Conservation (phyloP, 2,113 vertebrate species). For the Equus quagga region DNA sequence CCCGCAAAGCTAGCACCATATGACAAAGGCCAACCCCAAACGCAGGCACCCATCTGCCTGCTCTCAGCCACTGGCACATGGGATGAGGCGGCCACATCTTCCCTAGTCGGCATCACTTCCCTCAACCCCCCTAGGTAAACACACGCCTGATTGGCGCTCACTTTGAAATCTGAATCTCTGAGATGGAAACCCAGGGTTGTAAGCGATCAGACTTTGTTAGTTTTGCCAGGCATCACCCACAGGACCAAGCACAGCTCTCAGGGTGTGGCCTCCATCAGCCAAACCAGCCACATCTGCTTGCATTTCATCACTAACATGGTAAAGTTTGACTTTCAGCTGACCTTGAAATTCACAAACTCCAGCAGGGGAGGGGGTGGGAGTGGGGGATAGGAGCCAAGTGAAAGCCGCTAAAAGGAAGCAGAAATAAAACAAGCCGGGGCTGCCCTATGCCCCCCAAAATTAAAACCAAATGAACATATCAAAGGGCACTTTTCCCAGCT, state of each 20-base stretch:
- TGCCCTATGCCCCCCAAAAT: constrained; percentile 83
- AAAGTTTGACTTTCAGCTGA: constrained; percentile 88
- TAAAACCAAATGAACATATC: constrained; percentile 88
- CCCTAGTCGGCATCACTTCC: background rate
- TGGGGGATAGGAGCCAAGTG: constrained; percentile 66
- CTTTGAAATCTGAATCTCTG: constrained; percentile 68
- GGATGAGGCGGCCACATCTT: background rate
- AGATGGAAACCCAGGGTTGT: background rate
- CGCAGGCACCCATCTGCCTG: fast-evolving
- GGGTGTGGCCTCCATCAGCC: constrained; percentile 68
- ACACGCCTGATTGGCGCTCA: background rate
- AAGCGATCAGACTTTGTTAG: background rate
- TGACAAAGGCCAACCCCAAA: background rate
- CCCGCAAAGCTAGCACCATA: background rate
- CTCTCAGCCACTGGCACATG: background rate
- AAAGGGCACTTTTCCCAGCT: constrained; percentile 60
- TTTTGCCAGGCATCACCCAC: constrained; percentile 73
- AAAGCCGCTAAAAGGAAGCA: constrained; percentile 86
- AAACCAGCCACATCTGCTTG: constrained; percentile 88
- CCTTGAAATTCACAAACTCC: constrained; percentile 87
- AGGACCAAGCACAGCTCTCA: background rate
- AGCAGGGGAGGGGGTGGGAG: background rate
- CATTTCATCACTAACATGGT: constrained; percentile 84
- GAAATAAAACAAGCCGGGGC: constrained; percentile 84
- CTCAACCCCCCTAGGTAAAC: constrained; percentile 25